Evolutionary conservation across 2,797 vertebrate genomes (phyloP).

Genomic region (Agapornis canus): DNA sequence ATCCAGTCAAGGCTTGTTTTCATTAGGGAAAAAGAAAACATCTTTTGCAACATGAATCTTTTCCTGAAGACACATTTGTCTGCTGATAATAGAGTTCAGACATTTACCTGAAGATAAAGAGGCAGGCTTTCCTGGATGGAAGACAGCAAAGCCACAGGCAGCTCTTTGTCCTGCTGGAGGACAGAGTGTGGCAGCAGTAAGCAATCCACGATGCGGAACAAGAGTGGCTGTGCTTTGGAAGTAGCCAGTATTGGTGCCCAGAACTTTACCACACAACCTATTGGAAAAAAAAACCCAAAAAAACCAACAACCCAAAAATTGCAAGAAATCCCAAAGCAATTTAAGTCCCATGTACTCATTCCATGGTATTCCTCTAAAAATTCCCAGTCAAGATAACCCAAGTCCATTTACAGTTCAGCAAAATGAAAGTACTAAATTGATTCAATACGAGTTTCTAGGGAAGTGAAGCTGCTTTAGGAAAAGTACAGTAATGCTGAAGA

Average conservation of each 20-base stretch:
- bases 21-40: not conserved
- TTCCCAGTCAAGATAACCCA: not conserved
- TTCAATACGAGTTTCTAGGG: not conserved
- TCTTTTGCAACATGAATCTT: not conserved
- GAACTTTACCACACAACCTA: conserved; percentile 92
- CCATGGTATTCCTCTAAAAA: not conserved
- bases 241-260: conserved; percentile 94
- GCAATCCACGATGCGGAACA: conserved; percentile 91
- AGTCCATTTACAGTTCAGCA: not conserved
- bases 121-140: conserved; percentile 90
- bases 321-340: not conserved
- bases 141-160: conserved; percentile 78
- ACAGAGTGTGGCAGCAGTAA: conserved; percentile 90
- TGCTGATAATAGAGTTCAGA: not conserved
- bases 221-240: conserved; percentile 90
- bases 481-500: not conserved
- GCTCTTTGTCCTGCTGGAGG: conserved; percentile 87
- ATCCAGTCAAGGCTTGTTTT: not conserved
- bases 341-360: not conserved
- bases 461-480: not conserved
- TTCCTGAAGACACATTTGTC: not conserved
- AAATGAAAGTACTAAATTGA: not conserved
- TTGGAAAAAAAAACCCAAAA: not conserved
- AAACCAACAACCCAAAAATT: not conserved
- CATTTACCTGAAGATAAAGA: conserved; percentile 89